Evolutionary conservation across 2,113 vertebrate genomes (phyloP).

Genomic region (Semnornis frantzii): DNA sequence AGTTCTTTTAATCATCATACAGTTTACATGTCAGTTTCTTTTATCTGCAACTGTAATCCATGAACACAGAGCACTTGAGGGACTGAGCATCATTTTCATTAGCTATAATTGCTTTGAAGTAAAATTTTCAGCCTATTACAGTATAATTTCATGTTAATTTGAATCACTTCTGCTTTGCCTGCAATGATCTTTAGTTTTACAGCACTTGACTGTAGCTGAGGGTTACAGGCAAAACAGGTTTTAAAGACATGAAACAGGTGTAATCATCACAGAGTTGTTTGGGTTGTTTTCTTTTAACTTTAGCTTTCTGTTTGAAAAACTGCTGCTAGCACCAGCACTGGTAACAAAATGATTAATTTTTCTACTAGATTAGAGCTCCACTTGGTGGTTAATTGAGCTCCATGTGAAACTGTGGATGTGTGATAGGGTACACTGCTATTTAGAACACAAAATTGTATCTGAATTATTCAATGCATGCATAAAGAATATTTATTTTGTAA

Average conservation of each 20-base stretch:
- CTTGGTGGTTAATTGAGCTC: constrained; percentile 50
- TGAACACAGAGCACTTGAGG: constrained; percentile 20
- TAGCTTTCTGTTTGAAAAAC: neutral
- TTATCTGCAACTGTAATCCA: constrained; percentile 36
- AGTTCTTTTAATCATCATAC: constrained; percentile 44
- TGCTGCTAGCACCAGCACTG: neutral
- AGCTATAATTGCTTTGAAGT: constrained; percentile 65
- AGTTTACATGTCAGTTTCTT: constrained; percentile 28
- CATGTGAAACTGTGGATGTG: neutral
- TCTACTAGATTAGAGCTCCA: constrained; percentile 74
- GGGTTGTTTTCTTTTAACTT: neutral
- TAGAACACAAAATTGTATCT: neutral
- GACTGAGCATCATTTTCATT: constrained; percentile 54
- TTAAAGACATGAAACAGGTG: neutral
- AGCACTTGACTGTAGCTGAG: constrained; percentile 21
- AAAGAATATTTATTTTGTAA: neutral
- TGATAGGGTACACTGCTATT: neutral
- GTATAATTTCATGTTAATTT: constrained; percentile 33
- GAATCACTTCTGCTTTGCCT: neutral
- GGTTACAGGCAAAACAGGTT: neutral
- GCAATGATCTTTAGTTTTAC: neutral
- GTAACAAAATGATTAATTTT: neutral
- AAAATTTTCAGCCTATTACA: constrained; percentile 24
- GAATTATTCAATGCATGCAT: neutral
- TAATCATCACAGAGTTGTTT: neutral